Percentiles rank a stretch among this genome's conserved stretches.
These are phyloP conservation scores for Ceratina calcarata DNA, from an alignment of 1,140 invertebrate genomes.

Conservation along the genomic window DNA sequence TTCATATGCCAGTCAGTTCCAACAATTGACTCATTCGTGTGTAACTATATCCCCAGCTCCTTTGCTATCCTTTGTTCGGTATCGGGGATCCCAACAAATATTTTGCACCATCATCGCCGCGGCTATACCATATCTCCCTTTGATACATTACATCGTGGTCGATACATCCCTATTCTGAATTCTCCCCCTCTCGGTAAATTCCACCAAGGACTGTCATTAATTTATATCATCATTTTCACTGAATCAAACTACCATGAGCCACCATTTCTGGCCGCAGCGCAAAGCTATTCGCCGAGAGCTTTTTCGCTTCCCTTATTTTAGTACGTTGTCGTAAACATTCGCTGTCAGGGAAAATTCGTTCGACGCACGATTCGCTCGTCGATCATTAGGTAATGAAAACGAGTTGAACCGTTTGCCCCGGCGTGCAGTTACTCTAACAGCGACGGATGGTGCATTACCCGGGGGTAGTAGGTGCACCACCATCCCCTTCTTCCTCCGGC, in stretches of 20 bases:
- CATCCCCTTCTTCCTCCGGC: slow-evolving; percentile 17
- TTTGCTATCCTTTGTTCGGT: not conserved
- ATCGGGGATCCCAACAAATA: slow-evolving; percentile 4
- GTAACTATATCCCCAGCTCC: not conserved
- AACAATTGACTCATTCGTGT: slow-evolving; percentile 19
- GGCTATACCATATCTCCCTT: slow-evolving; percentile 18
- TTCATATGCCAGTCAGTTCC: not conserved
- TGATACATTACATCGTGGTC: slow-evolving; percentile 9
- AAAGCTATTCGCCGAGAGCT: not conserved
- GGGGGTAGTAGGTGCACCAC: slow-evolving; percentile 41
- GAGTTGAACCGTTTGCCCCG: slow-evolving; percentile 4
- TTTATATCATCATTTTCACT: not conserved
- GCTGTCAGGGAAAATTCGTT: slow-evolving; percentile 15
- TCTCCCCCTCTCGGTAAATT: not conserved
- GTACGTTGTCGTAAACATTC: not conserved
- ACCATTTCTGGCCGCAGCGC: not conserved
- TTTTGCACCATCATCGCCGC: slow-evolving; percentile 18
- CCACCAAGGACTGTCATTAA: not conserved
- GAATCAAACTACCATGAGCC: not conserved
- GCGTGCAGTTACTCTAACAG: slow-evolving; percentile 48
- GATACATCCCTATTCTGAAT: not conserved
- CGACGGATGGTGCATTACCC: slow-evolving; percentile 55
- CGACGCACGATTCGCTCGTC: too few relatives aligned
- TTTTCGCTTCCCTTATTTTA: not conserved
- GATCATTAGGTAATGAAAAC: slow-evolving; percentile 47